These are phyloP conservation scores for Dascyllus trimaculatus DNA, from an alignment of 2,113 vertebrate species.

Conservation along the genomic window DNA sequence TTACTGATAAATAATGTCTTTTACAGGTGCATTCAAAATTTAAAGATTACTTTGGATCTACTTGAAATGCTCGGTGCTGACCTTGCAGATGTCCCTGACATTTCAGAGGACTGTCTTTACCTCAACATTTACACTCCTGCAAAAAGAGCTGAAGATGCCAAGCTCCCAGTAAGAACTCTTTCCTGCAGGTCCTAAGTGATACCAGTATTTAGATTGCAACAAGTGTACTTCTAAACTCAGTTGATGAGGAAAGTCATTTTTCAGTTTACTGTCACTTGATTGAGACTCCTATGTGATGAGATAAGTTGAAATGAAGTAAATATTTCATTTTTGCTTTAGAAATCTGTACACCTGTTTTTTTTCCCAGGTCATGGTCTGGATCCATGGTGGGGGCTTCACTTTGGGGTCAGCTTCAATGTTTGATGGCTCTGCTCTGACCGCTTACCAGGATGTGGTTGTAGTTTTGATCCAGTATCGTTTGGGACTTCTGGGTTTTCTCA, in stretches of 20 bases:
- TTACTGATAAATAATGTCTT: not conserved
- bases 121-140: slow-evolving; percentile 84
- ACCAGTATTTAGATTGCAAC: not conserved
- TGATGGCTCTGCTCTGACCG: slow-evolving; percentile 88
- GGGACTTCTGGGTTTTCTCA: slow-evolving; percentile 88
- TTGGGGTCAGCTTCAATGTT: slow-evolving; percentile 78
- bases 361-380: slow-evolving; percentile 90
- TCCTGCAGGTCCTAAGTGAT: not conserved
- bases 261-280: too few relatives aligned
- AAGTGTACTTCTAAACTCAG: not conserved
- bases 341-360: not conserved
- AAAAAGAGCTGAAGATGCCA: slow-evolving; percentile 62
- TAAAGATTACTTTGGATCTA: accelerated
- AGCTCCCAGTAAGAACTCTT: slow-evolving; percentile 80
- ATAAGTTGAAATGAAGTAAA: not conserved
- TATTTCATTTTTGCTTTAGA: not conserved
- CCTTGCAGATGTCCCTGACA: slow-evolving; percentile 23
- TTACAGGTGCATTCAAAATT: slow-evolving; percentile 80
- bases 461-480: slow-evolving; percentile 91
- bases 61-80: accelerated
- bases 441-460: slow-evolving; percentile 88
- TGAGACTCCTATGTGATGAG: too few relatives aligned
- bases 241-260: not conserved
- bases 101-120: slow-evolving; percentile 86
- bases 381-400: slow-evolving; percentile 87